Conservation (phyloP, 2,797 vertebrate genomes). For the Phalanger gymnotis region DNA sequence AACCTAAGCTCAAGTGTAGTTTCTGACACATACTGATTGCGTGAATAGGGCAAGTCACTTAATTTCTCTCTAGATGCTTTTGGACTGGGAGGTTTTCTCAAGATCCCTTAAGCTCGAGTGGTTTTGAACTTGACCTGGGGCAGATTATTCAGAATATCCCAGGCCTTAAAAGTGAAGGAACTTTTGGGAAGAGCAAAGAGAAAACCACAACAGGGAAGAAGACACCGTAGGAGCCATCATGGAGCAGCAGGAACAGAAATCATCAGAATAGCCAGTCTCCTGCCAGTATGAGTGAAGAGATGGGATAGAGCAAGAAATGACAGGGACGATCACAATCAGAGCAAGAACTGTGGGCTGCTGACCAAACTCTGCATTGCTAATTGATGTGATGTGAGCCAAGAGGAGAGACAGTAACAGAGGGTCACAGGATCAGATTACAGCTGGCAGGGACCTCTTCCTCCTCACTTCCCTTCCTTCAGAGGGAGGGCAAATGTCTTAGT, state of each 20-base stretch:
- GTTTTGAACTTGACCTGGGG: not conserved
- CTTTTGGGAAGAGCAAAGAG: not conserved
- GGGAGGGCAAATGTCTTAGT: not conserved
- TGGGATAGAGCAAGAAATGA: not conserved
- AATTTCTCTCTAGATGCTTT: not conserved
- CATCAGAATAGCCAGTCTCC: not conserved
- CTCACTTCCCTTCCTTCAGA: accelerated
- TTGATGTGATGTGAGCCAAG: not conserved
- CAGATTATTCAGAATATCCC: not conserved
- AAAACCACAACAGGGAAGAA: not conserved
- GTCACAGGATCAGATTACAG: not conserved
- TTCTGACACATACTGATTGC: not conserved
- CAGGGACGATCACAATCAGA: not conserved
- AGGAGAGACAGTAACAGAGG: not conserved
- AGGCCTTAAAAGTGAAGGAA: not conserved
- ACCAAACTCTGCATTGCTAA: not conserved
- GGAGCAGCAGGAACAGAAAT: not conserved
- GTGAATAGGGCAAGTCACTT: not conserved
- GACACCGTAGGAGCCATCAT: not conserved
- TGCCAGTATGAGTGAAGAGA: not conserved
- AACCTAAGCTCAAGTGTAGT: not conserved
- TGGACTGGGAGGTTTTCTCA: not conserved
- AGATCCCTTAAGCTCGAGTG: not conserved
- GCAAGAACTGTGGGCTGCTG: not conserved
- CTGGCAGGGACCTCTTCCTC: not conserved